These are phyloP conservation scores for Salminus brasiliensis DNA, from an alignment of 2,113 vertebrate species.

Conservation along the genomic window DNA sequence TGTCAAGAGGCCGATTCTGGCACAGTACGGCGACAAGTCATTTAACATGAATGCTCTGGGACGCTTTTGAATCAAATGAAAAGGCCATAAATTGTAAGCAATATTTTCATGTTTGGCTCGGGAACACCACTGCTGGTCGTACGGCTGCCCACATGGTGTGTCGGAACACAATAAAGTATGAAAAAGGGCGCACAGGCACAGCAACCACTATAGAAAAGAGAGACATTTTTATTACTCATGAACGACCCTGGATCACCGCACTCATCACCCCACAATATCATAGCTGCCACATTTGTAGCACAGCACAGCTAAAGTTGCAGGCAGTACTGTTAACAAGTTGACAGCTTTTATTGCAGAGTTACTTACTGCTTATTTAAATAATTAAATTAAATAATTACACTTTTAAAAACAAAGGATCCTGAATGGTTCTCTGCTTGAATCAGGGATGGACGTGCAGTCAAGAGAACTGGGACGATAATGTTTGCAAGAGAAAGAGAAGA, in stretches of 20 bases:
- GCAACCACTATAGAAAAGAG: not conserved
- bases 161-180: constrained; percentile 2
- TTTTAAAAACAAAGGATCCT: too few species aligned
- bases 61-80: constrained; percentile 1
- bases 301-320: not conserved
- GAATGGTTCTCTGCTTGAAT: too few species aligned
- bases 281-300: not conserved
- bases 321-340: not conserved
- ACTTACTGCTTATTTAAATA: not conserved
- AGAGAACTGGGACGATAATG: too few species aligned
- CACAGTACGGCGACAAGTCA: not conserved
- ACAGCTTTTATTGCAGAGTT: not conserved
- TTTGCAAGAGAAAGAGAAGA: too few species aligned
- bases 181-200: not conserved
- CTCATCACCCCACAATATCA: not conserved
- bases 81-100: not conserved
- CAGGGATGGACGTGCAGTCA: too few species aligned
- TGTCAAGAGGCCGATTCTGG: not conserved
- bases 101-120: not conserved
- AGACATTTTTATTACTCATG: not conserved
- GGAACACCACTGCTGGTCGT: not conserved
- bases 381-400: not conserved
- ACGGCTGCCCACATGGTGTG: not conserved
- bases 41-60: constrained; percentile 10
- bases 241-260: not conserved